These are phyloP conservation scores for Zaprionus davidi DNA, from an alignment of 1,140 invertebrate genomes.

Conservation along the genomic window DNA sequence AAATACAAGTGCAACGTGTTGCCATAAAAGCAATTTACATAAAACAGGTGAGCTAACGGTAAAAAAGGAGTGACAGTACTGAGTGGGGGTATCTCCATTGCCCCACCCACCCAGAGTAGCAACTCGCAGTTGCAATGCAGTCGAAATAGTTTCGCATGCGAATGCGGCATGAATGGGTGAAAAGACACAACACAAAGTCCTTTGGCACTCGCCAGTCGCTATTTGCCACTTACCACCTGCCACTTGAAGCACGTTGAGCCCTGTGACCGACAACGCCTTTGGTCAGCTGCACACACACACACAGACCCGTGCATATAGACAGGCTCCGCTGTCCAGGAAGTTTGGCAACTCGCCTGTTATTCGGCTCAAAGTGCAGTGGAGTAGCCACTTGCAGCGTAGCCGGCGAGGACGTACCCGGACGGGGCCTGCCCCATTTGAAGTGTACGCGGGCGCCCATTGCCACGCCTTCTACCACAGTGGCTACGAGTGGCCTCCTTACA, in stretches of 20 bases:
- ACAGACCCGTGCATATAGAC: background rate
- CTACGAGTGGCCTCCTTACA: slow-evolving; percentile 62
- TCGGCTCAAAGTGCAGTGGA: slow-evolving; percentile 50
- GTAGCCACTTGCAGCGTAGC: slow-evolving; percentile 32
- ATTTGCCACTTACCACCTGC: slow-evolving; percentile 16
- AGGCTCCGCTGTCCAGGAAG: slow-evolving; percentile 2
- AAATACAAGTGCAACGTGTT: slow-evolving; percentile 78
- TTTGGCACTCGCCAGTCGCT: slow-evolving; percentile 1
- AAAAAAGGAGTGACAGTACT: slow-evolving; percentile 22
- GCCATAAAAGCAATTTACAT: slow-evolving; percentile 80
- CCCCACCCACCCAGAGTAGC: slow-evolving; percentile 5
- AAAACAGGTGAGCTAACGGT: slow-evolving; percentile 65
- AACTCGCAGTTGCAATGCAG: slow-evolving; percentile 67
- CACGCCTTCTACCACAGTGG: background rate
- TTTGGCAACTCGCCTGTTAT: slow-evolving; percentile 38
- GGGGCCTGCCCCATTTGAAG: slow-evolving; percentile 27
- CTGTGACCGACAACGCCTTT: slow-evolving; percentile 33
- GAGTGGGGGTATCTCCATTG: slow-evolving; percentile 23
- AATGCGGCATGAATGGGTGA: slow-evolving; percentile 33
- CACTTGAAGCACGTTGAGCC: slow-evolving; percentile 56
- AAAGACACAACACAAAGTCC: slow-evolving; percentile 55
- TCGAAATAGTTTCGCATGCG: slow-evolving; percentile 47
- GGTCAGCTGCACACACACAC: slow-evolving; percentile 21
- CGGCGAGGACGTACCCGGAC: background rate
- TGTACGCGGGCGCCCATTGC: slow-evolving; percentile 42